These are phyloP conservation scores for Ectemnius lituratus DNA, from an alignment of 2,888 invertebrate species.

Conservation along the genomic window DNA sequence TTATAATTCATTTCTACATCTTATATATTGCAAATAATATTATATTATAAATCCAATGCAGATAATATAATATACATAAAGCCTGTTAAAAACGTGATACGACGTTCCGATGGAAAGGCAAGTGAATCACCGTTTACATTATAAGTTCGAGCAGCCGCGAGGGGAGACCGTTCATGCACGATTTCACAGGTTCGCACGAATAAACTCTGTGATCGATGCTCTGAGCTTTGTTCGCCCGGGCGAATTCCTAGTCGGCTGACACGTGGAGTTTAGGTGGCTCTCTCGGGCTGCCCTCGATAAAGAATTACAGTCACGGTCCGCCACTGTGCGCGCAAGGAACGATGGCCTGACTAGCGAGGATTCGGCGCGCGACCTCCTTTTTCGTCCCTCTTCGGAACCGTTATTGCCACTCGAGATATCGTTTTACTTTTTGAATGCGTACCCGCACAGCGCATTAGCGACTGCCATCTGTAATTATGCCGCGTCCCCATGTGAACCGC, in stretches of 20 bases:
- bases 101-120: too few relatives aligned
- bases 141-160: too few relatives aligned
- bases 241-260: not conserved
- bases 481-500: too few relatives aligned
- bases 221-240: not conserved
- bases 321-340: slow-evolving; percentile 13
- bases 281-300: slow-evolving; percentile 7
- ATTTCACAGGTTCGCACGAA: not conserved
- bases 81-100: too few relatives aligned
- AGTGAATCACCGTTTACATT: too few relatives aligned
- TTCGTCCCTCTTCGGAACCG: not conserved
- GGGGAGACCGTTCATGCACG: not conserved
- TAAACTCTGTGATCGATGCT: not conserved
- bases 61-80: too few relatives aligned
- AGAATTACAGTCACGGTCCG: slow-evolving; percentile 34
- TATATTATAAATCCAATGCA: too few relatives aligned
- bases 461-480: too few relatives aligned
- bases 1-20: too few relatives aligned
- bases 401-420: not conserved
- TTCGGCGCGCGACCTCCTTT: slow-evolving; percentile 24
- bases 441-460: too few relatives aligned
- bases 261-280: slow-evolving; percentile 1
- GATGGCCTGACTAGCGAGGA: slow-evolving; percentile 3
- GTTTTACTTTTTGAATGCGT: too few relatives aligned
- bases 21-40: too few relatives aligned